Base-by-base conservation (phyloP, 2,888 invertebrate species). In the Heliconius ethilla region DNA sequence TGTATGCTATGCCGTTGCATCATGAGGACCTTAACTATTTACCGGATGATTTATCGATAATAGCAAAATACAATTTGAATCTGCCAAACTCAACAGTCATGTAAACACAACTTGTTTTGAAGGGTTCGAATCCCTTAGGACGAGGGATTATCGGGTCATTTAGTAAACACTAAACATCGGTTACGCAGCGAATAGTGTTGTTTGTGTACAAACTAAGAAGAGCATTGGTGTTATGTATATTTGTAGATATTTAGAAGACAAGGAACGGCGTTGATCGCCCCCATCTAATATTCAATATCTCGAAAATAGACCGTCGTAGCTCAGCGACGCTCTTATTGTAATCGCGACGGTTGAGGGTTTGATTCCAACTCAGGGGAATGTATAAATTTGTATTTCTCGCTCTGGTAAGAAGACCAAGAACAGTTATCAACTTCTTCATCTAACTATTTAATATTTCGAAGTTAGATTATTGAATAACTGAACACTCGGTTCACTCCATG, bases 71-170 rank as follows among this genome's bases (percentile, higher is more conserved):
- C 40, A 67, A 40, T 40, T 67, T n/a, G 37, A 40, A 13, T 9
- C 37, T n/a, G 51, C 6, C 18, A 70, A 70, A 55, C 29, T 55
- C 55, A 70, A 51, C n/a, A 29, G 55, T 70, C 55, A 70, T 55
- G 55, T 70, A 70, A 55, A 33, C 55, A 55, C 9, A 51, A 70
- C 55, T 55, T 70, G 55, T 70, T 55, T 33, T 55, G 70, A 70
- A 70, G 15, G 51, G 29, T 55, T 33, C 55, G 33, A 70, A 55
- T 70, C 70, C 70, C 55, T 70, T 29, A 33, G 55, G 70, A 55
- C 33, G 70, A 55, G 70, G 70, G 55, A 33, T 55, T 51, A 55
- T n/a, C 70, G 70, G 70, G 33, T 70, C 70, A 55, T 70, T 70
- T 70, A 33, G 70, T 70, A 70, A 70, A 55, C 70, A 55, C 51